phyloP scores from a whole-genome alignment of 1,140 invertebrate genomes.

The Micrasema minimum region DNA sequence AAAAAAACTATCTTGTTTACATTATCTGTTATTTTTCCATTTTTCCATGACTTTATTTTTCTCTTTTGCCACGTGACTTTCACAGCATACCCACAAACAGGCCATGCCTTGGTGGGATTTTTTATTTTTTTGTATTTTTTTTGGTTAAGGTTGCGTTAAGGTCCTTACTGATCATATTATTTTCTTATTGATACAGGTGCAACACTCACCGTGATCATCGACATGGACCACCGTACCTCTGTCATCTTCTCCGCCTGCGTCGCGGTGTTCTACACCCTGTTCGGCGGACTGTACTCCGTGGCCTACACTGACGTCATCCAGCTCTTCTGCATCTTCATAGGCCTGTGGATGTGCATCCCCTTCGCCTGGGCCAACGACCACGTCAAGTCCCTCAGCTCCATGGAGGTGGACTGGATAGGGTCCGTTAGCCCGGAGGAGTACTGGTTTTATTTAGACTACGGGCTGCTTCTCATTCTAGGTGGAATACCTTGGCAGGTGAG shows the following conservation, averaged over 20 bases:
- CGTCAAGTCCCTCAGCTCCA: slow-evolving; percentile 80
- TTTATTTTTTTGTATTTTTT: too few species aligned
- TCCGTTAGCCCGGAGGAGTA: slow-evolving; percentile 76
- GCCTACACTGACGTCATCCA: slow-evolving; percentile 99
- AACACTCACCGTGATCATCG: slow-evolving; percentile 95
- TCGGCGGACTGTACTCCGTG: slow-evolving; percentile 97
- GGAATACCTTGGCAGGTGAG: slow-evolving; percentile 97
- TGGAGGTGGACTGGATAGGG: slow-evolving; percentile 93
- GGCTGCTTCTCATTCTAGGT: slow-evolving; percentile 92
- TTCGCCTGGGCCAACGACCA: slow-evolving; percentile 91
- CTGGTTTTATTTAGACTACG: slow-evolving; percentile 91
- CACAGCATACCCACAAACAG: too few species aligned
- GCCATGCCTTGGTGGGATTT: too few species aligned
- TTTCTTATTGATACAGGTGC: slow-evolving; percentile 72
- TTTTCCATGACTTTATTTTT: too few species aligned
- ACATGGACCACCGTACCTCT: slow-evolving; percentile 91
- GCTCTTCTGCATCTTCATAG: slow-evolving; percentile 98
- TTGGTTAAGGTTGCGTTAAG: too few species aligned
- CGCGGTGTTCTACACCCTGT: slow-evolving; percentile 96
- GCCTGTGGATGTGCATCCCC: slow-evolving; percentile 97
- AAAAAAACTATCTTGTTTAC: too few species aligned
- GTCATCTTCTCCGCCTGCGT: slow-evolving; percentile 96
- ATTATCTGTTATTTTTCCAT: too few species aligned
- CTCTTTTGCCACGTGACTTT: too few species aligned
- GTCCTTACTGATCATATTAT: background rate